Evolutionary conservation across 2,113 vertebrate species (phyloP).

Genomic region (Petrocephalus zakoni): DNA sequence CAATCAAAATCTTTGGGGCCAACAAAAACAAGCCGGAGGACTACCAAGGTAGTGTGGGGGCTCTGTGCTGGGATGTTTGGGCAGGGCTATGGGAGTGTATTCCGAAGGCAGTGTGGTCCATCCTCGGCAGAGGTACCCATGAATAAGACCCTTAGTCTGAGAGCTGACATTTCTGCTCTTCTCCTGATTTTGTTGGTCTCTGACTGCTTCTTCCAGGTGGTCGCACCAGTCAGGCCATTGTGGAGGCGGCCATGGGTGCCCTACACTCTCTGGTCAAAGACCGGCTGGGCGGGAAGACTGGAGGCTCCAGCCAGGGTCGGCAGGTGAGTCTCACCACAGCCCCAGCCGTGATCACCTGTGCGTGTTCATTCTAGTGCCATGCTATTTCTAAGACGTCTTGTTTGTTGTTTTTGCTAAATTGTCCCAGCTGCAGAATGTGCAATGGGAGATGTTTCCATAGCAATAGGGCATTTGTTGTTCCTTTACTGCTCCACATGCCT

Average conservation of each 20-base stretch:
- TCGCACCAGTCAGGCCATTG: conserved; percentile 82
- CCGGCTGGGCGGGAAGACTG: conserved; percentile 69
- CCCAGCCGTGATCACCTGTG: background rate
- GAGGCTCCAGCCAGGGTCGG: conserved; percentile 71
- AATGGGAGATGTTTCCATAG: background rate
- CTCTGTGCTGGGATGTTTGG: background rate
- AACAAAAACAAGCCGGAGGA: conserved; percentile 93
- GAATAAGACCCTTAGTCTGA: background rate
- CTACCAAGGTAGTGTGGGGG: conserved; percentile 75
- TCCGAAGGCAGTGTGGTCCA: background rate
- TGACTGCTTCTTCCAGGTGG: conserved; percentile 62
- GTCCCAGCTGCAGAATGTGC: background rate
- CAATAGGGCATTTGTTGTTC: background rate
- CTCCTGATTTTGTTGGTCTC: background rate
- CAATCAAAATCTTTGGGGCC: conserved; percentile 91
- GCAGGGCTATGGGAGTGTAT: background rate
- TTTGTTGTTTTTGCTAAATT: background rate
- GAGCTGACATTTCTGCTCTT: background rate
- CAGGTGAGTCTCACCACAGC: conserved; percentile 52
- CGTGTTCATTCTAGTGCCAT: background rate
- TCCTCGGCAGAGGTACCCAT: background rate
- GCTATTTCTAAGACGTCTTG: background rate
- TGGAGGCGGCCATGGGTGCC: conserved; percentile 75
- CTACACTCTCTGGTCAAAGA: conserved; percentile 81
- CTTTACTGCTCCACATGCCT: background rate